Conservation (phyloP, 2,888 invertebrate genomes). For the Caenorhabditis drosophilae region DNA sequence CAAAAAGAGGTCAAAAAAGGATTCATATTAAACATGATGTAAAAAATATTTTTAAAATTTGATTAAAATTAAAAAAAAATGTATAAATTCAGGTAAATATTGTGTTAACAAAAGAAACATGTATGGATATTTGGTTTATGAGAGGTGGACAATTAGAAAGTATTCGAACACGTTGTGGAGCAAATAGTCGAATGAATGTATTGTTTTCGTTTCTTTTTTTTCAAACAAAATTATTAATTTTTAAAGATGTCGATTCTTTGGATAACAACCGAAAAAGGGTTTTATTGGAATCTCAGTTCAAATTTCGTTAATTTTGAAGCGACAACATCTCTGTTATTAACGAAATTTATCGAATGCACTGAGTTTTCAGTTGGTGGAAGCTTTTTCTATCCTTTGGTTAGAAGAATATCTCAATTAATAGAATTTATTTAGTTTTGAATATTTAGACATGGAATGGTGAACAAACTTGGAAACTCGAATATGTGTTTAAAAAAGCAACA, state of each 20-base stretch:
- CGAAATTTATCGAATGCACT: conserved; percentile 90
- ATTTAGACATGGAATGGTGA: conserved; percentile 86
- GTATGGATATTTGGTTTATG: conserved; percentile 93
- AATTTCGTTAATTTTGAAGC: conserved; percentile 77
- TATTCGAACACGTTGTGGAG: conserved; percentile 90
- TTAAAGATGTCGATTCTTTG: conserved; percentile 85
- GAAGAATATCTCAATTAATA: not conserved
- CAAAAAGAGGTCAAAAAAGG: conserved; percentile 49
- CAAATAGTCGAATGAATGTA: conserved; percentile 88
- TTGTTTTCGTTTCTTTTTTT: conserved; percentile 1
- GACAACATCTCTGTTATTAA: conserved; percentile 90
- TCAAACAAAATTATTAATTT: not conserved
- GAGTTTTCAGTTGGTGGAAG: conserved; percentile 88
- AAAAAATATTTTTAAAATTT: not conserved
- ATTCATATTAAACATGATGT: conserved; percentile 76
- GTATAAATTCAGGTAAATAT: conserved; percentile 70
- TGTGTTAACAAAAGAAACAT: conserved; percentile 87
- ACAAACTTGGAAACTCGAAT: conserved; percentile 87
- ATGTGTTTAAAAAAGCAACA: conserved; percentile 82
- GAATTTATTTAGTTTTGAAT: not conserved
- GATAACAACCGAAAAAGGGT: conserved; percentile 86
- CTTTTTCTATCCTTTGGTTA: conserved; percentile 82
- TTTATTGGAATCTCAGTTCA: conserved; percentile 74
- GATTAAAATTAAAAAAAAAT: not conserved
- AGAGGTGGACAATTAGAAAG: conserved; percentile 90